Evolutionary conservation across 2,797 vertebrate species (phyloP).

Genomic region (Anguilla anguilla): DNA sequence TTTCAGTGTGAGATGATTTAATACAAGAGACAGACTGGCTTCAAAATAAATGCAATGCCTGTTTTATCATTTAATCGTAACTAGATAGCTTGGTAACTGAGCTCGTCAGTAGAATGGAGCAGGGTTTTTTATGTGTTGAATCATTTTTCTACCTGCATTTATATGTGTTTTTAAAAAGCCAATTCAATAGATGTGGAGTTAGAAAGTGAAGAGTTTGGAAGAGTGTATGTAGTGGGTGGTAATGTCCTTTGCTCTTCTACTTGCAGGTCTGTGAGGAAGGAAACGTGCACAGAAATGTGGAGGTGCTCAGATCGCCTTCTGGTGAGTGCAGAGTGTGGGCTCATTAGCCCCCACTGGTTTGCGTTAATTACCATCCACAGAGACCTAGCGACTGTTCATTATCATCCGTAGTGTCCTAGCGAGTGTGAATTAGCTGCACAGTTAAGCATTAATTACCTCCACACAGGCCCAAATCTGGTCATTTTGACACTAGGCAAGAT

Average conservation of each 20-base stretch:
- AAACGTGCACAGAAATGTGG: slow-evolving; percentile 63
- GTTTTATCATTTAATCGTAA: background rate
- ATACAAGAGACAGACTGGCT: background rate
- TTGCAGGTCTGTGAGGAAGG: slow-evolving; percentile 62
- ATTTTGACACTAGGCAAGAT: too few species aligned
- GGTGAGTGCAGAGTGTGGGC: slow-evolving; percentile 64
- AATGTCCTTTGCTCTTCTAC: slow-evolving; percentile 15
- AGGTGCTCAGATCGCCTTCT: slow-evolving; percentile 60
- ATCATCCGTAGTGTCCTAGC: background rate
- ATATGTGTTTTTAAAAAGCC: background rate
- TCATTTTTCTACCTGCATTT: background rate
- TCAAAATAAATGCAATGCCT: background rate
- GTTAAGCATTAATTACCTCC: background rate
- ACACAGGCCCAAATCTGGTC: too few species aligned
- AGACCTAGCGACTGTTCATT: background rate
- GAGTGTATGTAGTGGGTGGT: background rate
- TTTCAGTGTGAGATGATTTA: background rate
- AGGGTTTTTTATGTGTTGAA: background rate
- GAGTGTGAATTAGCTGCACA: background rate
- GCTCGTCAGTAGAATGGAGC: background rate
- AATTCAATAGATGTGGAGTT: background rate
- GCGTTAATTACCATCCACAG: background rate
- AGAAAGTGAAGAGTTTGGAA: background rate
- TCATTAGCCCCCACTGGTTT: background rate
- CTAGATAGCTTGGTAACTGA: background rate